Percentiles rank a stretch among this genome's conserved stretches.
Conservation (phyloP, 2,113 vertebrate genomes). For the Sebastes schlegelii region DNA sequence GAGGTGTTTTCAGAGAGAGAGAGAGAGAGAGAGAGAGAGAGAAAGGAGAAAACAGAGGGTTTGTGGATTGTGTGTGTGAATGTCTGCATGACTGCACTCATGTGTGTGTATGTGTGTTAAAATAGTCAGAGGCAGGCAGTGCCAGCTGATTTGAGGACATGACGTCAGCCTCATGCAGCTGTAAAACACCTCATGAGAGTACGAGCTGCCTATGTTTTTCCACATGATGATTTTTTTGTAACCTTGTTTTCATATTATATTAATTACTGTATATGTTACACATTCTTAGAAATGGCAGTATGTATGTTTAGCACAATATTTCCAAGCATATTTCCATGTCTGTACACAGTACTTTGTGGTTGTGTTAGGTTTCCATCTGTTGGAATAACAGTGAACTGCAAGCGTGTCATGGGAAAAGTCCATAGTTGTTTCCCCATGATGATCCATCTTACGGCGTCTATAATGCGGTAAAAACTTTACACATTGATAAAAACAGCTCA, state of each 20-base stretch:
- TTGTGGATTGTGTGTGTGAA: background rate
- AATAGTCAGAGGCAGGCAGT: background rate
- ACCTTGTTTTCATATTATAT: background rate
- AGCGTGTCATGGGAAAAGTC: background rate
- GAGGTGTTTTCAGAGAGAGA: conserved; percentile 33
- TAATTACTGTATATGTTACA: background rate
- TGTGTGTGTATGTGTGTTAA: background rate
- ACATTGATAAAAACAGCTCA: background rate
- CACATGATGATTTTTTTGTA: no score
- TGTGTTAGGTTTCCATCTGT: conserved; percentile 62
- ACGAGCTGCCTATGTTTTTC: no score
- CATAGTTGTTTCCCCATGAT: background rate
- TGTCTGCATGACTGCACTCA: background rate
- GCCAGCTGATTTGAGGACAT: conserved; percentile 11
- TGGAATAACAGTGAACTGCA: conserved; percentile 43
- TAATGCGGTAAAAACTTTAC: no score
- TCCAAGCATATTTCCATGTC: background rate
- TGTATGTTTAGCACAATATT: conserved; percentile 7
- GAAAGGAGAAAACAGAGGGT: background rate
- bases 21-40: no score
- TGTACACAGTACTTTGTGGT: background rate
- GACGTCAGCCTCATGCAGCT: conserved; percentile 3
- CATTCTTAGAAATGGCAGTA: background rate
- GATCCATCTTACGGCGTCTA: background rate
- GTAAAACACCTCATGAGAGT: background rate